These are phyloP conservation scores for Seladonia tumulorum DNA, from an alignment of 2,888 invertebrate species.

Conservation along the genomic window DNA sequence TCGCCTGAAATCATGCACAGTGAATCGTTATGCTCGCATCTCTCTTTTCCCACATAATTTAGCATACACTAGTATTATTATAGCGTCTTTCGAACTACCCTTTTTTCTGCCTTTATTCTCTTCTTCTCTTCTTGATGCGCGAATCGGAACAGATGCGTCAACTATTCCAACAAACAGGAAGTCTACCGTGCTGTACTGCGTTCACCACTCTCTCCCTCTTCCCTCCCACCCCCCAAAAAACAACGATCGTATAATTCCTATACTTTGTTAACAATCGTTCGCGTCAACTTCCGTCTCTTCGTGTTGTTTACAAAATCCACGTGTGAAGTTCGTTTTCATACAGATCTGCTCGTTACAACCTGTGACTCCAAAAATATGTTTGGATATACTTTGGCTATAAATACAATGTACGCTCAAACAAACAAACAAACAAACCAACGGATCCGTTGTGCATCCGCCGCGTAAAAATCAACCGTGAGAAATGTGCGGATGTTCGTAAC, in stretches of 20 bases:
- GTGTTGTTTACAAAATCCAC: constrained; percentile 19
- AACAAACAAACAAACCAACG: constrained; percentile 38
- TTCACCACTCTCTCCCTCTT: background rate
- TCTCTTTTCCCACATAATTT: constrained; percentile 31
- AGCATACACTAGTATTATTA: constrained; percentile 34
- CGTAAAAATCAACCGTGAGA: constrained; percentile 18
- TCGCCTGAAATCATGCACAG: constrained; percentile 46
- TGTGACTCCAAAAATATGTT: constrained; percentile 32
- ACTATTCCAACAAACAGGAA: constrained; percentile 58
- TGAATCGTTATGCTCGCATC: constrained; percentile 37
- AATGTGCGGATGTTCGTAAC: constrained; percentile 22
- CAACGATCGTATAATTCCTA: constrained; percentile 52
- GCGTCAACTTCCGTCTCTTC: constrained; percentile 2
- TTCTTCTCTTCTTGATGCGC: constrained; percentile 34
- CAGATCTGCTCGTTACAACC: constrained; percentile 34
- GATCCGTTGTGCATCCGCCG: constrained; percentile 35
- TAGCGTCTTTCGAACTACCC: constrained; percentile 33
- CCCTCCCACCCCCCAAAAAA: background rate
- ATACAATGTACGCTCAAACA: constrained; percentile 22
- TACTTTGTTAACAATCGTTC: constrained; percentile 17
- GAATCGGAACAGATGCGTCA: constrained; percentile 46
- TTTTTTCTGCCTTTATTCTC: background rate
- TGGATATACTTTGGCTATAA: constrained; percentile 28
- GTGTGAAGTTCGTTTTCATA: constrained; percentile 18
- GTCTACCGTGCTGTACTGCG: constrained; percentile 56